Base-by-base conservation (phyloP, 2,888 invertebrate genomes). In the Nebria salina region DNA sequence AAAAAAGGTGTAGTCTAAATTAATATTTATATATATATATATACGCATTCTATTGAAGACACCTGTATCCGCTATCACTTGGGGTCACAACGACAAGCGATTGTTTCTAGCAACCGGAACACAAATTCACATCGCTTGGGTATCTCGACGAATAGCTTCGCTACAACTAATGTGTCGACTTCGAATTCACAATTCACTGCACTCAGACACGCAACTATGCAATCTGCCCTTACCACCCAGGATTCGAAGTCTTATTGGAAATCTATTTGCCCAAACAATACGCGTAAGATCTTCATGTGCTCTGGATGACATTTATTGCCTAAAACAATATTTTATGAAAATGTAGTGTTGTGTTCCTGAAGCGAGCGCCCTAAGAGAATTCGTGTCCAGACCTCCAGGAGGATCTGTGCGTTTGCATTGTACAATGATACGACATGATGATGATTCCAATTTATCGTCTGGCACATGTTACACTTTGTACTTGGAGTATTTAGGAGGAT, bases 81-180 rank as follows among this genome's bases (percentile, higher is more conserved):
- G 99, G 99, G 99, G 98, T 42, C 98, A 99, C 91, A 98, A 98
- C 88, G 99, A 98, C 88, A 95, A 97, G 85, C 92, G 99, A 42
- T 91, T 99, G 84, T 98, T 99, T 89, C 94, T 99, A 83, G 97
- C 97, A 4, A 96, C 96, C 3, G 98, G 98, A 13, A 95, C 96
- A 73, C 94, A 95, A 86, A 94, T 97, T 85, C 97, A 97, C 89
- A 96, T 97, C 83, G 98, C 98, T 70, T 97, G 98, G 93, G 95
- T 99, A 77, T 96, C 96, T 86, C 91, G 97, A 83, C 93, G 96
- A 80, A 96, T 98, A 83, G 97, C 97, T 76, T 95, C 97, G 77
- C 91, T 98, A 84, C 98, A 98, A 89, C 91, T 97, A 85, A 91
- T 98, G 84, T 97, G 97, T 86, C 93, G 97, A 77, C 92, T 98